Evolutionary conservation across 2,888 invertebrate species (phyloP).

Genomic region (Ecliptopera silaceata): DNA sequence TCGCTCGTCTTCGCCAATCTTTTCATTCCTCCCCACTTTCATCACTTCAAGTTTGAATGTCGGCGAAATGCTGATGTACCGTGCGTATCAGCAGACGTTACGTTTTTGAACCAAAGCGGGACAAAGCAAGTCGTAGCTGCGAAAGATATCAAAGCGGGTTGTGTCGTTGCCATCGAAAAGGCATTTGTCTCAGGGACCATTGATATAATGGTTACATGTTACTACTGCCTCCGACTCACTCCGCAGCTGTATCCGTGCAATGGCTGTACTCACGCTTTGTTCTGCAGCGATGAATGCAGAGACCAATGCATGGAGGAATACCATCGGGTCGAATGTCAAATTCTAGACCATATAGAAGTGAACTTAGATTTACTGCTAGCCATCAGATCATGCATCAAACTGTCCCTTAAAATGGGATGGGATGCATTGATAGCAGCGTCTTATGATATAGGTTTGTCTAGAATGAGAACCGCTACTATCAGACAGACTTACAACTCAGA

Average conservation of each 20-base stretch:
- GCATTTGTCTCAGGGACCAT: background rate
- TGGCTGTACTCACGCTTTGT: conserved; percentile 7
- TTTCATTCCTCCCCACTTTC: too few relatives aligned
- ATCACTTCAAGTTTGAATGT: background rate
- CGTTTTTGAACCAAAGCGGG: background rate
- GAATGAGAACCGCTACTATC: conserved; percentile 1
- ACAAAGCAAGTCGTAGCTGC: conserved; percentile 4
- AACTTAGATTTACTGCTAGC: background rate
- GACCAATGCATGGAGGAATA: conserved; percentile 8
- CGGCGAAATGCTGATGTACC: conserved; percentile 16
- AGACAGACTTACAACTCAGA: conserved; percentile 1
- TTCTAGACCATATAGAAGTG: background rate
- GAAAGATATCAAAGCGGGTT: conserved; percentile 1
- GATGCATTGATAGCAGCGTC: conserved; percentile 8
- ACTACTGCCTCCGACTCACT: conserved; percentile 9
- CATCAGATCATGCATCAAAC: conserved; percentile 10
- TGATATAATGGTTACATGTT: background rate
- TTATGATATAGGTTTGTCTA: conserved; percentile 8
- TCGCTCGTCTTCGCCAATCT: too few relatives aligned
- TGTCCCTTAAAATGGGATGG: conserved; percentile 16
- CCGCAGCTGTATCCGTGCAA: conserved; percentile 7
- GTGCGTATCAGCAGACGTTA: conserved; percentile 17
- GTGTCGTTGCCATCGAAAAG: conserved; percentile 10
- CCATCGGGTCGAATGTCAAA: conserved; percentile 18
- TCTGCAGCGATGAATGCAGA: conserved; percentile 8